Evolutionary conservation across 2,113 vertebrate genomes (phyloP).

Genomic region (Odontophorus gujanensis): DNA sequence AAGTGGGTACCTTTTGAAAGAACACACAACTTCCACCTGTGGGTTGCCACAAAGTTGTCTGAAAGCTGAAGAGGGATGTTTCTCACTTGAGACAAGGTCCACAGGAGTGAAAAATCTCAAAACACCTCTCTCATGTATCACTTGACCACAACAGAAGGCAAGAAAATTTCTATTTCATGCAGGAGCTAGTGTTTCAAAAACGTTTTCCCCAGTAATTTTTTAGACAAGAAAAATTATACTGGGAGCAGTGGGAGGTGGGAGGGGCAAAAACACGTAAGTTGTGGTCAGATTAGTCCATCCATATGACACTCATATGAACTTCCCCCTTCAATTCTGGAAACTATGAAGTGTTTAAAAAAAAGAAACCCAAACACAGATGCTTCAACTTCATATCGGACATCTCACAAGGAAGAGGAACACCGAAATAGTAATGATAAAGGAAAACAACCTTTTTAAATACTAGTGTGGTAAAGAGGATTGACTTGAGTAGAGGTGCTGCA

Average conservation of each 20-base stretch:
- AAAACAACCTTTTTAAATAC: neutral
- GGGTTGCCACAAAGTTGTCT: neutral
- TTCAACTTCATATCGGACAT: neutral
- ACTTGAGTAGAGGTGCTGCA: neutral
- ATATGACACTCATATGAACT: neutral
- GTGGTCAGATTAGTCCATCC: neutral
- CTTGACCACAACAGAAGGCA: neutral
- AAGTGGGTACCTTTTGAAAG: neutral
- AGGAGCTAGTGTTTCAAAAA: neutral
- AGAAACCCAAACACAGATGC: neutral
- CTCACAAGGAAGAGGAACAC: neutral
- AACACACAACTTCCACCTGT: neutral
- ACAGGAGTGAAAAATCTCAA: neutral
- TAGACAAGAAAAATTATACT: neutral
- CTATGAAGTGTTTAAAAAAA: neutral
- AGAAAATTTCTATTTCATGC: neutral
- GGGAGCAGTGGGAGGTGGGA: accelerated
- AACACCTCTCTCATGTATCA: neutral
- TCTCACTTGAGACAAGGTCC: neutral
- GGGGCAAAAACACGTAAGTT: accelerated
- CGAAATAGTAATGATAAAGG: accelerated
- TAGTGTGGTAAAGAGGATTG: neutral
- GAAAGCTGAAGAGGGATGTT: neutral
- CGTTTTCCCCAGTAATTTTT: neutral
- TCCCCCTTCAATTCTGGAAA: neutral